These are phyloP conservation scores for Tenthredo distinguenda DNA, from an alignment of 2,888 invertebrate genomes.

Conservation along the genomic window DNA sequence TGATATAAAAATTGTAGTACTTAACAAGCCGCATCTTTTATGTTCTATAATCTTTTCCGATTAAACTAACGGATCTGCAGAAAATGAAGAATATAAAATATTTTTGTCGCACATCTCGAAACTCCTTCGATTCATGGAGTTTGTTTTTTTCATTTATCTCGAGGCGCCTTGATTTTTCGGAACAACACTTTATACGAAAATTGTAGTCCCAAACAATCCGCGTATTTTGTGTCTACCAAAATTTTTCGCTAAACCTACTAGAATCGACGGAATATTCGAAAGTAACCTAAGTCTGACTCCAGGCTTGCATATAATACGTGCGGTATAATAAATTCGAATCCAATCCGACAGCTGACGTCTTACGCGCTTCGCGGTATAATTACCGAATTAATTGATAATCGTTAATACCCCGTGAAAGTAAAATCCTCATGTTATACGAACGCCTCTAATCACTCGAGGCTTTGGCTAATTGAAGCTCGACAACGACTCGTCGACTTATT, in stretches of 20 bases:
- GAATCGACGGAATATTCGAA: neutral
- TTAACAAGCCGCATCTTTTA: neutral
- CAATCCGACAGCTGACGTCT: neutral
- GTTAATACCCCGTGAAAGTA: neutral
- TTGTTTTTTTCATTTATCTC: neutral
- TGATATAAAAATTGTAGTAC: neutral
- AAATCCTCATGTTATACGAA: neutral
- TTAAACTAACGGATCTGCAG: neutral
- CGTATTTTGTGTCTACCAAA: neutral
- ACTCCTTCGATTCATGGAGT: neutral
- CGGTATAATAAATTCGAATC: too few relatives aligned
- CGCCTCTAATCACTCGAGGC: conserved; percentile 33
- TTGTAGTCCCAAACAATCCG: neutral
- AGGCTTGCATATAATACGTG: neutral
- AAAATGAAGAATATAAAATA: neutral
- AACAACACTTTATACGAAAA: neutral
- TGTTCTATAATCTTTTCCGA: neutral
- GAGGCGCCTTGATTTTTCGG: neutral
- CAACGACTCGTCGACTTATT: conserved; percentile 18
- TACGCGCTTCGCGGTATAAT: neutral
- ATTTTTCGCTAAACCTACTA: neutral
- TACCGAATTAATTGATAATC: conserved; percentile 3
- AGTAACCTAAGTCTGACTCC: neutral
- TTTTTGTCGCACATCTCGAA: neutral
- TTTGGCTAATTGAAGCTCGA: conserved; percentile 39